phyloP scores from a whole-genome alignment of 2,888 invertebrate genomes.

The Graphium colonna region DNA sequence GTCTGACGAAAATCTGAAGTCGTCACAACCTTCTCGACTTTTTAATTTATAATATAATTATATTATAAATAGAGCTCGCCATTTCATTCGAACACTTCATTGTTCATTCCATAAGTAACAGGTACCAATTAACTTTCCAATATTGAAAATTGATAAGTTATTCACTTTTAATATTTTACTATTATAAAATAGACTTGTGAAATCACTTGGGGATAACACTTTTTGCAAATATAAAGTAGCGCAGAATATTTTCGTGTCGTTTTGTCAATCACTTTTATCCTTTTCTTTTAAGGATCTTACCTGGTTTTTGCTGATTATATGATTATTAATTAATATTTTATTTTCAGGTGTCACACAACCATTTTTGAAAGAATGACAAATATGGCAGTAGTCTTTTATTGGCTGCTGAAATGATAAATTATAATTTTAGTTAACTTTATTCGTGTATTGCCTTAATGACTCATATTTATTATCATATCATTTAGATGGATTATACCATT shows the following conservation, averaged over 20 bases:
- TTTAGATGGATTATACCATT: conserved; percentile 19
- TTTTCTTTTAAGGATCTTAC: not conserved
- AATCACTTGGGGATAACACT: no score
- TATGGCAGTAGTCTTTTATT: conserved; percentile 17
- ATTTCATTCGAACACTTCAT: no score
- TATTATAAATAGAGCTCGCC: not conserved
- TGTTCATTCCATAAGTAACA: not conserved
- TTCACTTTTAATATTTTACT: not conserved
- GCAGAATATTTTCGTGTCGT: not conserved
- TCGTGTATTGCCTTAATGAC: conserved; percentile 24
- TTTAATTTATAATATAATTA: not conserved
- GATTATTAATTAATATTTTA: not conserved
- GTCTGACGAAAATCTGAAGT: no score
- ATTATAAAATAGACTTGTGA: not conserved
- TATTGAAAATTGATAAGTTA: not conserved
- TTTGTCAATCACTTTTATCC: not conserved
- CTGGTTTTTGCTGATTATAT: not conserved
- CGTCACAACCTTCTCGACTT: not conserved
- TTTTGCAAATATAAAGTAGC: not conserved
- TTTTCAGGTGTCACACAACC: conserved; percentile 21
- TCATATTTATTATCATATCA: conserved; percentile 23
- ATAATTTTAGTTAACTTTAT: conserved; percentile 26
- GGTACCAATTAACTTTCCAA: not conserved
- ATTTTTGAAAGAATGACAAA: conserved; percentile 29
- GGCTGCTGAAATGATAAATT: conserved; percentile 12